Base-by-base conservation (phyloP, 1,140 invertebrate species). In the Paraescarpia echinospica region DNA sequence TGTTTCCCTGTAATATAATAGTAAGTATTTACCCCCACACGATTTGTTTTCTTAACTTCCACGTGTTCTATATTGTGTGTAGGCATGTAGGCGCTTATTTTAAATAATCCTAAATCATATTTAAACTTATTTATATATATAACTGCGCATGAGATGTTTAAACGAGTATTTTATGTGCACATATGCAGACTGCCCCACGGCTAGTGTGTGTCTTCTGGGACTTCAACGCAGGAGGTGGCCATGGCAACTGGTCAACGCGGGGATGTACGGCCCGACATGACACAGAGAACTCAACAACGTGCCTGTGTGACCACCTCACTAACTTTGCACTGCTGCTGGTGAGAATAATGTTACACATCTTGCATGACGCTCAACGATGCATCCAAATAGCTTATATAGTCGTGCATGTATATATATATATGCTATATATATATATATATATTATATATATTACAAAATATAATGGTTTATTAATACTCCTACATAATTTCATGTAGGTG, bases 281-380 rank as follows among this genome's bases (percentile, higher is more conserved):
- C 41, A 59, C 33, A 1, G 48, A 89, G 5, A 90, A 77, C 59
- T 77, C 59, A 77, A 77, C 59, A 4, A 35, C 33, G 31, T 89
- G 93, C 33, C 77, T 89, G 34, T 89, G 89, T 35, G 41, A 92
- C 91, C 91, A 93, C 48, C 35, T 89, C n/a, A 93, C 59, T 33
- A 34, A 34, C 91, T 91, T 89, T 91, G 35, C 48, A 89, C 31
- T 91, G 35, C n/a, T 89, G 27, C 31, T 51, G 77, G 89, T 90
- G 51, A 35, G 34, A 91, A 18, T 89, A 90, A 34, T 35, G 0
- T 33, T 92, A 33, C 31, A 33, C 14, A 1, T 31, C 12, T n/a
- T 92, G 9, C 31, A 14, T 31, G 51, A 12, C 5, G 89, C n/a
- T 35, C 89, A 92, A 31, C 48, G 35, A 2, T 31, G 34, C 77